Evolutionary conservation across 2,888 invertebrate species (phyloP).

Genomic region (Maniola hyperantus): DNA sequence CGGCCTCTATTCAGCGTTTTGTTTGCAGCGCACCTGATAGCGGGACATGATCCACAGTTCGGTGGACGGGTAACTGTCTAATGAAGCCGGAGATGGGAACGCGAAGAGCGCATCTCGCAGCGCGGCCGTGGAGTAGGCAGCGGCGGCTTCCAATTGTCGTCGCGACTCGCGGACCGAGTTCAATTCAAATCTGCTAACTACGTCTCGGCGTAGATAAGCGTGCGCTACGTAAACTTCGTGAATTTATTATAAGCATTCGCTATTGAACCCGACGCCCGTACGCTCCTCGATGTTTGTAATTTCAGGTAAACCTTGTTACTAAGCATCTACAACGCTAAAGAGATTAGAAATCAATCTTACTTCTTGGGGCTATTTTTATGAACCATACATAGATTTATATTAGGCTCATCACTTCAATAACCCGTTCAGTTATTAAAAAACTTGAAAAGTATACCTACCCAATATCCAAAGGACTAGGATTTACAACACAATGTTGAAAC

Average conservation of each 20-base stretch:
- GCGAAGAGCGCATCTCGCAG: conserved; percentile 49
- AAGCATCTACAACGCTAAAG: conserved; percentile 27
- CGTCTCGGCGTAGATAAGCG: conserved; percentile 52
- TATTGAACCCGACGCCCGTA: conserved; percentile 44
- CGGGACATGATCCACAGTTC: conserved; percentile 66
- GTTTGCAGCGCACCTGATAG: conserved; percentile 78
- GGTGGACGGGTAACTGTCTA: conserved; percentile 65
- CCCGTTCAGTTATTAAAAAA: background rate
- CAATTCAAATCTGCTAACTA: conserved; percentile 59
- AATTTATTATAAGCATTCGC: conserved; percentile 49
- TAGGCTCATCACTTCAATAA: background rate
- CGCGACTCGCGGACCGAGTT: conserved; percentile 40
- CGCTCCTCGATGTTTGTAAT: conserved; percentile 27
- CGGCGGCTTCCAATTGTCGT: conserved; percentile 43
- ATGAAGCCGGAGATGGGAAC: conserved; percentile 65
- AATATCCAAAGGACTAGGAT: no score
- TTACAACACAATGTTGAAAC: no score
- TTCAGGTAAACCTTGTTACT: conserved; percentile 36
- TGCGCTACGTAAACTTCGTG: conserved; percentile 46
- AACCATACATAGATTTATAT: background rate
- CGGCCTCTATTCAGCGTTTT: conserved; percentile 78
- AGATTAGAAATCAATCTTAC: conserved; percentile 17
- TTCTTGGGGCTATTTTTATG: background rate
- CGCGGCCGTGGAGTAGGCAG: conserved; percentile 44
- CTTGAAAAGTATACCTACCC: background rate